Evolutionary conservation across 2,888 invertebrate genomes (phyloP).

Genomic region (Sesia apiformis): DNA sequence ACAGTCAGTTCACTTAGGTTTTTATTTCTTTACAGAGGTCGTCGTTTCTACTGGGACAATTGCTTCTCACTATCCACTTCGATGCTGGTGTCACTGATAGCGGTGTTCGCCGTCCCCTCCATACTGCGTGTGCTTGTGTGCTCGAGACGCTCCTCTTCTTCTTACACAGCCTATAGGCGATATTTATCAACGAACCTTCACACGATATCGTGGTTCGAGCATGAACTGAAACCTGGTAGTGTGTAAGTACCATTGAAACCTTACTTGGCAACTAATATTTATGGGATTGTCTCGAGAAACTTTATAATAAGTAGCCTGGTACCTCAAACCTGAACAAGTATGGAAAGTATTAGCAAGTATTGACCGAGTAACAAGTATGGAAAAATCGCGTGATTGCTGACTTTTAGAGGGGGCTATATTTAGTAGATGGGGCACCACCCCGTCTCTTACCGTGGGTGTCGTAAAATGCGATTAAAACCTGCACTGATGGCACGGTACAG

Average conservation of each 20-base stretch:
- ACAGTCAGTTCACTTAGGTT: neutral
- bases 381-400: too few species aligned
- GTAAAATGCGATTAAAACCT: too few species aligned
- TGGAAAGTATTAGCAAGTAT: too few species aligned
- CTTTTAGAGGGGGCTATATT: too few species aligned
- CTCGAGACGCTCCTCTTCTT: constrained; percentile 80
- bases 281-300: too few species aligned
- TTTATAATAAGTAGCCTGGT: too few species aligned
- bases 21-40: constrained; percentile 74
- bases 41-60: constrained; percentile 80
- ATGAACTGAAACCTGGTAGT: constrained; percentile 77
- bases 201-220: constrained; percentile 84
- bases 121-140: constrained; percentile 81
- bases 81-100: constrained; percentile 84
- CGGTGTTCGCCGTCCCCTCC: constrained; percentile 83
- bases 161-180: constrained; percentile 80
- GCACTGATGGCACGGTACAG: too few species aligned
- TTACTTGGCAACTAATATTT: too few species aligned
- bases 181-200: constrained; percentile 88
- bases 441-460: too few species aligned
- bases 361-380: too few species aligned
- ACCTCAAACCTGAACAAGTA: too few species aligned
- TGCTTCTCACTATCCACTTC: constrained; percentile 80
- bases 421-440: too few species aligned
- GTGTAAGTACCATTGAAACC: constrained; percentile 43